Evolutionary conservation across 1,140 invertebrate species (phyloP).

Genomic region (Cyphomyrmex costatus): DNA sequence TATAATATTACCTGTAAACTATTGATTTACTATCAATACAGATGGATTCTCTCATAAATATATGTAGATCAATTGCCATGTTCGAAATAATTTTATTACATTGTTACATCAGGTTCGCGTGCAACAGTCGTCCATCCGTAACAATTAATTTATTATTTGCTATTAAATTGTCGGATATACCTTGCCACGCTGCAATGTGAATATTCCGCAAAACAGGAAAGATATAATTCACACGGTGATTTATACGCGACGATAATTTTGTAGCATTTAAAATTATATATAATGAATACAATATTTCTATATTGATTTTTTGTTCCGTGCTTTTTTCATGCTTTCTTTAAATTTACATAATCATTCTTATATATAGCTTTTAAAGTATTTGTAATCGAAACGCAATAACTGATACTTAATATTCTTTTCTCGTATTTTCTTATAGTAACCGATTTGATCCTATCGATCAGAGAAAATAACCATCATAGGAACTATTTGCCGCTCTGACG

Average conservation of each 20-base stretch:
- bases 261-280: neutral
- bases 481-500: constrained; percentile 55
- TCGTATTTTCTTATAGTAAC: neutral
- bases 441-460: constrained; percentile 49
- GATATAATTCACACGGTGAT: neutral
- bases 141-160: constrained; percentile 35
- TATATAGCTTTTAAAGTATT: neutral
- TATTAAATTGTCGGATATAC: neutral
- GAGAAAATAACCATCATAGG: constrained; percentile 57
- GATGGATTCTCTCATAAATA: neutral
- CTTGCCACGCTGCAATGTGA: neutral
- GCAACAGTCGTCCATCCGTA: too few species aligned
- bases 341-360: neutral
- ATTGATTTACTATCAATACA: constrained; percentile 39
- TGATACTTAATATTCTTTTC: neutral
- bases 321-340: neutral
- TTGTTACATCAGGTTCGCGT: neutral
- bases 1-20: neutral
- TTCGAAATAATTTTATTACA: constrained; percentile 36
- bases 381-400: neutral
- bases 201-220: neutral
- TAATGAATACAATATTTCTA: neutral
- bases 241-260: neutral
- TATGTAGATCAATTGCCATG: neutral
- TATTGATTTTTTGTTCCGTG: neutral